Conservation (phyloP, 1,140 invertebrate species). For the Leptopilina boulardi region DNA sequence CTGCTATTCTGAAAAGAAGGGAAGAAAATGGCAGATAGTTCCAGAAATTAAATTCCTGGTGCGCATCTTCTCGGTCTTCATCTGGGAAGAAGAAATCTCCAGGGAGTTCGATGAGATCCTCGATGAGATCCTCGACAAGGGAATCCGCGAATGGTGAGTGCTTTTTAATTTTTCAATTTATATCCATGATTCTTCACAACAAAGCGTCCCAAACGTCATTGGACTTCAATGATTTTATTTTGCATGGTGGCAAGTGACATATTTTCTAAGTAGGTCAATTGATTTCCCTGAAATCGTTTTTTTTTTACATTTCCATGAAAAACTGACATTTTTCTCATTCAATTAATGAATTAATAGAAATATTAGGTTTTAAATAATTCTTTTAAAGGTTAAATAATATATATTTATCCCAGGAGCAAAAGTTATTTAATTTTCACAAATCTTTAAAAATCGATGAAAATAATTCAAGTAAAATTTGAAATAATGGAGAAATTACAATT, state of each 20-base stretch:
- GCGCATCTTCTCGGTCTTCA: neutral
- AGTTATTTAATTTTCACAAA: neutral
- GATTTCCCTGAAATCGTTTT: neutral
- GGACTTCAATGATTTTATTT: neutral
- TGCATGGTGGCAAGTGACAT: neutral
- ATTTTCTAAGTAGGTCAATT: neutral
- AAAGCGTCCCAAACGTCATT: neutral
- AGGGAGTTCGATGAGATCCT: neutral
- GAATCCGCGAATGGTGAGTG: neutral
- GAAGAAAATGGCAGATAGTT: neutral
- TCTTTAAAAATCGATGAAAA: no score
- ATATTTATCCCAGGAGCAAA: neutral
- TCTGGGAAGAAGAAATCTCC: neutral
- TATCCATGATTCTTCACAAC: neutral
- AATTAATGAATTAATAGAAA: no score
- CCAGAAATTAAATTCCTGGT: neutral
- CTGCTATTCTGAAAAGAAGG: no score
- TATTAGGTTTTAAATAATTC: no score
- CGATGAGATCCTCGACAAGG: neutral
- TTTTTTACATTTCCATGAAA: neutral
- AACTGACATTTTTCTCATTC: neutral
- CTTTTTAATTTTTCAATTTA: slow-evolving; percentile 4
- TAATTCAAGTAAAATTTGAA: neutral
- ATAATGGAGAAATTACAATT: neutral
- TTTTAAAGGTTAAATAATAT: no score